Evolutionary conservation across 2,888 invertebrate species (phyloP), one percentile per base, ranked within the genome.

Genomic region (Ctena decussata): DNA sequence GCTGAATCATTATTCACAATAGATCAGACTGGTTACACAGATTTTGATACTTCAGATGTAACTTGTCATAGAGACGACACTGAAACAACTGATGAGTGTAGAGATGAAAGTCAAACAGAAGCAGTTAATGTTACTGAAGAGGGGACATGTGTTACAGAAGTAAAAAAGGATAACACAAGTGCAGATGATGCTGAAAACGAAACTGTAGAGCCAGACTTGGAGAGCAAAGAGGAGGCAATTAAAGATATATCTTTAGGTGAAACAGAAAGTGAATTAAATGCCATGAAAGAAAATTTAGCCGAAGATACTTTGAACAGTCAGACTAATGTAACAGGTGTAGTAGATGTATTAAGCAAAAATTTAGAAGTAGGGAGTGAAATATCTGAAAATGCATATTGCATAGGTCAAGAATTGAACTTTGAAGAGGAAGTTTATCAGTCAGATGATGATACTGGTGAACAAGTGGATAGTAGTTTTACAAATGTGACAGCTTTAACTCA

Each of bases 101-200:
- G 41, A 27, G 65, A 41, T 39, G 21, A 21, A 32, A n/a, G 41
- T 65, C 18, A 21, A 32, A 5, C 8, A 49, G 24, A 49, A 46
- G 35, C 65, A 57, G 49, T 24, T n/a, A 39, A 60, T 18, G 44
- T 71, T 5, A 75, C 70, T 30, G 69, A 49, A 0, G 81, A 77
- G n/a, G n/a, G 15, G 41, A 41, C 15, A 11, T 41, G 41, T 41
- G 15, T 6, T 41, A 41, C 6, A 11, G 41, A 41, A 41, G 41
- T 41, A 15, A 41, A 41, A 41, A 41, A 15, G 6, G 41, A 11
- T 41, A 15, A 41, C 41, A 41, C 6, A 46, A 46, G 21, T 46
- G 3, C 21, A 21, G 46, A 57, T 46, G 60, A 27, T 70, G 27
- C 11, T 27, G 57, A 57, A 57, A 53, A 27, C 5, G 44, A 77